Conservation (phyloP, 1,140 invertebrate species). For the Micrasema longulum region DNA sequence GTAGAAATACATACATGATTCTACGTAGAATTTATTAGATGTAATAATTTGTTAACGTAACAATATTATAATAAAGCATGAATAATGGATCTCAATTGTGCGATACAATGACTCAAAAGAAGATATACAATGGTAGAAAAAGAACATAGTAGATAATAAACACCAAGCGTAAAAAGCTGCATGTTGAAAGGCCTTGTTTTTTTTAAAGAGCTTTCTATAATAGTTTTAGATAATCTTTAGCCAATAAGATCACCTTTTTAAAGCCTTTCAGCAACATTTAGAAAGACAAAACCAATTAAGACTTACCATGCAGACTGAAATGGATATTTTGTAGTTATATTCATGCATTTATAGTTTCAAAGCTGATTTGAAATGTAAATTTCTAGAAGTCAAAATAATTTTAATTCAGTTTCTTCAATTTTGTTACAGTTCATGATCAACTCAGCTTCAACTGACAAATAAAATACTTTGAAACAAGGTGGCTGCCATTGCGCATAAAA, state of each 20-base stretch:
- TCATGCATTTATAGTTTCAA: slow-evolving; percentile 37
- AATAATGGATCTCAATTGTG: slow-evolving; percentile 22
- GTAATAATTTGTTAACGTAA: too few relatives aligned
- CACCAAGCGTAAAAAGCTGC: slow-evolving; percentile 48
- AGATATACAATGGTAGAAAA: slow-evolving; percentile 19
- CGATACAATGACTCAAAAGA: slow-evolving; percentile 9
- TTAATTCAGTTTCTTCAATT: background rate
- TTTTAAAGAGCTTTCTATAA: too few relatives aligned
- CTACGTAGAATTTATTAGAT: too few relatives aligned
- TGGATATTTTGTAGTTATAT: slow-evolving; percentile 25
- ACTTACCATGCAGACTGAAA: slow-evolving; percentile 47
- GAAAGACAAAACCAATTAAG: slow-evolving; percentile 23
- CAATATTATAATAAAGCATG: slow-evolving; percentile 14
- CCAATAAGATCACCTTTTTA: slow-evolving; percentile 25
- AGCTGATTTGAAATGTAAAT: slow-evolving; percentile 36
- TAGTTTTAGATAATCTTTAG: background rate
- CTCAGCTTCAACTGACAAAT: background rate
- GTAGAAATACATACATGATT: too few relatives aligned
- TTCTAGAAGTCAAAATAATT: slow-evolving; percentile 9
- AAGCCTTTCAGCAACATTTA: slow-evolving; percentile 51
- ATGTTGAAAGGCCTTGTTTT: slow-evolving; percentile 51
- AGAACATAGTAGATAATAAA: slow-evolving; percentile 10
- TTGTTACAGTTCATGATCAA: slow-evolving; percentile 1
- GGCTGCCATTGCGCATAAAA: slow-evolving; percentile 31
- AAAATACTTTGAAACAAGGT: slow-evolving; percentile 7